phyloP scores from a whole-genome alignment of 2,888 invertebrate genomes.

The Acanthosoma haemorrhoidale region DNA sequence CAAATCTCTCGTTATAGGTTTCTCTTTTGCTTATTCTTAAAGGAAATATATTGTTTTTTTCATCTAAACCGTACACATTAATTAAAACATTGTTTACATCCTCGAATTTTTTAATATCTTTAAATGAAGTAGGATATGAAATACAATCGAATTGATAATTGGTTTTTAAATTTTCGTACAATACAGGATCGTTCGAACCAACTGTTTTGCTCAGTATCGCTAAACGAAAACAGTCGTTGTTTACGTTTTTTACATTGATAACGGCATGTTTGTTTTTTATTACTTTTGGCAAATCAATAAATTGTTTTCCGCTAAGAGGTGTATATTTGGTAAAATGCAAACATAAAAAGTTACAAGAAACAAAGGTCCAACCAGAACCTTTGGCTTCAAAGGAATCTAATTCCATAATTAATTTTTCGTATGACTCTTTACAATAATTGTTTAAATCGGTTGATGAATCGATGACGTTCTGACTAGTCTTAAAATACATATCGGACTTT shows the following conservation, averaged over 20 bases:
- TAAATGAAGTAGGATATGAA: slow-evolving; percentile 2
- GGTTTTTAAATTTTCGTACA: background rate
- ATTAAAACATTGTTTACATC: background rate
- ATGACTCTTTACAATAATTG: background rate
- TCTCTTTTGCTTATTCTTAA: background rate
- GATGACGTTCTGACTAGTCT: background rate
- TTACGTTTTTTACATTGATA: background rate
- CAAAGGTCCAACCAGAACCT: background rate
- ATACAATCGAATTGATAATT: background rate
- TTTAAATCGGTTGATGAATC: background rate
- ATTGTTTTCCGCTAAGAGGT: background rate
- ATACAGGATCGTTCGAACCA: background rate
- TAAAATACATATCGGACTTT: background rate
- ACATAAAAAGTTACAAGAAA: background rate
- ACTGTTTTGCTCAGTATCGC: background rate
- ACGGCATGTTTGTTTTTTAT: background rate
- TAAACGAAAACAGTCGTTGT: background rate
- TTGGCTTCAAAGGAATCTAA: background rate
- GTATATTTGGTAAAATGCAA: background rate
- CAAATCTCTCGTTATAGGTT: background rate
- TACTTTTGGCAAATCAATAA: background rate
- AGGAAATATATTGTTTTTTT: background rate
- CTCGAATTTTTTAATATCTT: slow-evolving; percentile 8
- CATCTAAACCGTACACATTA: slow-evolving; percentile 4
- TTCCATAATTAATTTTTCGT: background rate